Conservation (phyloP, 2,113 vertebrate species). For the Lonchura striata region DNA sequence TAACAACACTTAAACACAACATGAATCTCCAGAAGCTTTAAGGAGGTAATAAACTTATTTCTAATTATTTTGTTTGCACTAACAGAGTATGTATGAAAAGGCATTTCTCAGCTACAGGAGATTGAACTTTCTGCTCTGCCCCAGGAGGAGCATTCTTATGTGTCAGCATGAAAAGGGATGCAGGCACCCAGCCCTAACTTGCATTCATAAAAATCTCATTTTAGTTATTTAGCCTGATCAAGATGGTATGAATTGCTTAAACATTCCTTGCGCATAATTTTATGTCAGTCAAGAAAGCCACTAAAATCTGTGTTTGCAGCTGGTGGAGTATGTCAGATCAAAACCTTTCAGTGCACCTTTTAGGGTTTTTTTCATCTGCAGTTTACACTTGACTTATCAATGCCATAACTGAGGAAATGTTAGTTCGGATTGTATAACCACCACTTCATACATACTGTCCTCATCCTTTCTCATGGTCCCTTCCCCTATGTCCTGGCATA, state of each 20-base stretch:
- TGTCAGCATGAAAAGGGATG: not conserved
- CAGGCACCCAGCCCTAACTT: not conserved
- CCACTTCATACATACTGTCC: not conserved
- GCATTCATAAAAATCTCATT: not conserved
- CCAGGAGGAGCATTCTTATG: not conserved
- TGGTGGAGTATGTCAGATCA: not conserved
- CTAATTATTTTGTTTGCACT: not conserved
- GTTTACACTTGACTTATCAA: not conserved
- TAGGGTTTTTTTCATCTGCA: not conserved
- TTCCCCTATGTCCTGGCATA: not conserved
- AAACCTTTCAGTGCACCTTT: not conserved
- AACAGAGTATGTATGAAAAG: accelerated
- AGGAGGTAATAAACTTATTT: not conserved
- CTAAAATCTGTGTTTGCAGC: not conserved
- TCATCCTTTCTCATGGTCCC: not conserved
- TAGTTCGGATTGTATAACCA: not conserved
- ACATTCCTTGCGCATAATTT: not conserved
- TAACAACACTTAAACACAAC: not conserved
- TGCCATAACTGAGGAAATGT: not conserved
- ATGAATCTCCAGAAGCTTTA: not conserved
- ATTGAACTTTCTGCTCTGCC: not conserved
- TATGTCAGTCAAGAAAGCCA: not conserved
- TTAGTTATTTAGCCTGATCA: not conserved
- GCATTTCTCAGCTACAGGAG: not conserved
- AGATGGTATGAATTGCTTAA: not conserved